Base-by-base conservation (phyloP, 1,140 invertebrate genomes). In the Zaprionus nigranus region DNA sequence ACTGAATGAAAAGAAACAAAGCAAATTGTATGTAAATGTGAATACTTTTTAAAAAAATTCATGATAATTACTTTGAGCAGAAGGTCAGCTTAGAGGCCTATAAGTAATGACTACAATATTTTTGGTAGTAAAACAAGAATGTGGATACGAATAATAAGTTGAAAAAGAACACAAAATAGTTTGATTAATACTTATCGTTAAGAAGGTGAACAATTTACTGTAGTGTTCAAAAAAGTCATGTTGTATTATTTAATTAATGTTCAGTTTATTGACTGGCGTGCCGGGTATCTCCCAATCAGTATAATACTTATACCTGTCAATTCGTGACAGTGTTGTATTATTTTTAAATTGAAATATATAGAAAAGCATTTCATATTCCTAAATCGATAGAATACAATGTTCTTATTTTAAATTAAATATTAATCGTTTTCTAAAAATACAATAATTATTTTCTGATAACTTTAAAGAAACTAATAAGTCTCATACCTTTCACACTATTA, bases 11-110 rank as follows among this genome's bases (percentile, higher is more conserved):
- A 61, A 58, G 20, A 30, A 71, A 64, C 63, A 72, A 43, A 72
- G 61, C 22, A 28, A 61, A 61, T 65, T 66, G 62, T 66, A 17
- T 72, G 62, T 66, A 57, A 77, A 77, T 67, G 51, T 73, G 40
- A 53, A 60, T 43, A 60, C 22, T 62, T 53, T 58, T 62, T 34
- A 1, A 49, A 56, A 57, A 66, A 66, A 38, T 73, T 59, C 38
- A 73, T 68, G 59, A 43, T 73, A 73, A 77, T 77, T 73, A 67
- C 51, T 63, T 63, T 57, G 15, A 15, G n/a, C 0, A 17, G 75
- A 77, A 77, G 75, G 75, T 63, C 59, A 28, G 36, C 17, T 61
- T 26, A 22, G 6, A 62, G 5, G 69, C 75, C 69, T 67, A 73
- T 36, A 58, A 66, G 43, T 38, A 51, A 46, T 36, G 24, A 70